Conservation (phyloP, 2,797 vertebrate genomes). For the Apogon hyalosoma region DNA sequence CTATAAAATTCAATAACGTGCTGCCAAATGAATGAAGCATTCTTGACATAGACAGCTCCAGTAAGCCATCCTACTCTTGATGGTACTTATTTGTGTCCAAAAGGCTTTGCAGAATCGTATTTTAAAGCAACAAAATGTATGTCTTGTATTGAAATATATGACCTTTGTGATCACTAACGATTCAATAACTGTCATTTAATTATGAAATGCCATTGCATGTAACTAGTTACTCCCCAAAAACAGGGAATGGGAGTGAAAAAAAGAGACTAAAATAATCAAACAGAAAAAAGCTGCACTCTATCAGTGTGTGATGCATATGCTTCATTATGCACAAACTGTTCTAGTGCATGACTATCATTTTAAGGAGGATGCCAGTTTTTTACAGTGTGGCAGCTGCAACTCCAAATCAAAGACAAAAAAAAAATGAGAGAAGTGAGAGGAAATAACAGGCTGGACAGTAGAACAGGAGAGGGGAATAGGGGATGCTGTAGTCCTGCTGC, state of each 20-base stretch:
- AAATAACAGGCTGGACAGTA: slow-evolving; percentile 5
- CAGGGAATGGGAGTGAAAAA: slow-evolving; percentile 18
- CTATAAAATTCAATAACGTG: too few relatives aligned
- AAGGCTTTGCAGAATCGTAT: too few relatives aligned
- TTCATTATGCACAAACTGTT: slow-evolving; percentile 53
- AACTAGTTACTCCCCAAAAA: too few relatives aligned
- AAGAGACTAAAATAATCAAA: slow-evolving; percentile 15
- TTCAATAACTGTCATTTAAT: too few relatives aligned
- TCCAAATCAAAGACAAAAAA: slow-evolving; percentile 32
- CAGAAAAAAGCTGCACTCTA: slow-evolving; percentile 29
- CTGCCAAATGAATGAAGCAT: too few relatives aligned
- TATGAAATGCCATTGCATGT: too few relatives aligned
- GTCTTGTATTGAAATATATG: too few relatives aligned
- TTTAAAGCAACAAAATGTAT: too few relatives aligned
- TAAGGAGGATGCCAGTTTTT: slow-evolving; percentile 15
- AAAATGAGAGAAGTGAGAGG: slow-evolving; percentile 33
- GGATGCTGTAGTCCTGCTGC: slow-evolving; percentile 71
- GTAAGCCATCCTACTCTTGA: too few relatives aligned
- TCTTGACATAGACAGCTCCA: too few relatives aligned
- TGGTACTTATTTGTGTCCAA: too few relatives aligned
- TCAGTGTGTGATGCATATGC: slow-evolving; percentile 24
- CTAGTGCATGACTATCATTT: slow-evolving; percentile 41
- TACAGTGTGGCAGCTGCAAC: slow-evolving; percentile 48
- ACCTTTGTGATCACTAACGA: too few relatives aligned
- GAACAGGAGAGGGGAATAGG: slow-evolving; percentile 23